Base-by-base conservation (phyloP, 2,797 vertebrate genomes). In the Jordanella pulchra region DNA sequence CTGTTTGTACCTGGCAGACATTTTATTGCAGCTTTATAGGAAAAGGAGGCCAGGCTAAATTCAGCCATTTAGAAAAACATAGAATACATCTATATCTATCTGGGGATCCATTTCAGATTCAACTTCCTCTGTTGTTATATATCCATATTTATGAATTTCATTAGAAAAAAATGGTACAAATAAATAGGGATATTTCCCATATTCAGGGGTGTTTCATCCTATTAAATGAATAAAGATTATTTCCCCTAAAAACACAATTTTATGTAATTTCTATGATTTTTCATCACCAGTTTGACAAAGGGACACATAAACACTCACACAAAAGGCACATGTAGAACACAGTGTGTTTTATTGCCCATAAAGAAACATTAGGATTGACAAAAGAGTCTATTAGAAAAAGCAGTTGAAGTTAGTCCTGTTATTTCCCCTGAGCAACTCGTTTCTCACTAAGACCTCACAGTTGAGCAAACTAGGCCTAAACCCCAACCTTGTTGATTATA, bases 391-490 rank as follows among this genome's bases (percentile, higher is more conserved):
- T 81, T 86, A 81, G 70, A 81, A 76, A 80, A 76, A 83, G 54
- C 61, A 68, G 79, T 42, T 65, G 74, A 82, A 76, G 74, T 56
- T 73, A 76, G 80, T 71, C 72, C 69, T 5, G 3, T 90, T 89
- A 91, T 91, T 90, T 91, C 89, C 89, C 88, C 44, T 12, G 87
- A 89, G 86, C 87, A 73, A 75, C 56, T 69, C 44, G 68, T 69
- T 63, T 47, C 81, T 79, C 60, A 79, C 66, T 75, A 67, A 77
- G 50, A 73, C 51, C 42, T 75, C 7, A 7, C 51, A 39, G 30
- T 55, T 71, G 63, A 61, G 44, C 28, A 60, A 65, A 77, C 2
- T 17, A 50, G 28, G 21, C 27, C 65, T 50, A 5, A 73, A 67
- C 65, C 76, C 44, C 70, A 30, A 58, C 17, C 68, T 67, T 75